These are phyloP conservation scores for Lathronympha strigana DNA, from an alignment of 2,888 invertebrate species.

Conservation along the genomic window DNA sequence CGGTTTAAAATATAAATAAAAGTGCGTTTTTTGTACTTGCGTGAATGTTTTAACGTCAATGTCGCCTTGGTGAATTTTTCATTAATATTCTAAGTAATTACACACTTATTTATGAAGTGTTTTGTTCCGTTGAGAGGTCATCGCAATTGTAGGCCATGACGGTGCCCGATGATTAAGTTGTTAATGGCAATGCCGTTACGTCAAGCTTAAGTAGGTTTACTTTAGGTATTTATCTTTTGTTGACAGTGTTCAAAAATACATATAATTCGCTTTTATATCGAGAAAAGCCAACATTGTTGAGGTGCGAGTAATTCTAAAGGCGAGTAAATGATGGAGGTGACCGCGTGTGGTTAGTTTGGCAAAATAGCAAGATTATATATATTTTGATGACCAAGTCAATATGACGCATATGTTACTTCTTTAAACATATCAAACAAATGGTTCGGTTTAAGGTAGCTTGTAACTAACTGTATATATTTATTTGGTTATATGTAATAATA, in stretches of 20 bases:
- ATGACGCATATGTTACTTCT: slow-evolving; percentile 23
- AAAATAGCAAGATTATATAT: slow-evolving; percentile 14
- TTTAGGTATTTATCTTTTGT: too few relatives aligned
- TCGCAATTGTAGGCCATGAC: background rate
- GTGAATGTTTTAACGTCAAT: background rate
- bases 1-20: background rate
- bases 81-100: slow-evolving; percentile 2
- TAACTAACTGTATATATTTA: too few relatives aligned
- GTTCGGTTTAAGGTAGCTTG: too few relatives aligned
- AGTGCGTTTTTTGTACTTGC: background rate
- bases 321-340: slow-evolving; percentile 41
- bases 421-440: background rate
- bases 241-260: too few relatives aligned
- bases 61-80: background rate
- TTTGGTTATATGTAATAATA: too few relatives aligned
- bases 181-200: background rate
- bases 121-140: background rate
- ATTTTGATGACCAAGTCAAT: slow-evolving; percentile 20
- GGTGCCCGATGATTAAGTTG: background rate
- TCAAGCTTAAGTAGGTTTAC: background rate
- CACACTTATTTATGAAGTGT: background rate
- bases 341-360: slow-evolving; percentile 43
- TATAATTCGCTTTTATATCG: background rate
- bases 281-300: slow-evolving; percentile 15
- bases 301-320: slow-evolving; percentile 23